Evolutionary conservation across 2,888 invertebrate species (phyloP), one percentile per base, ranked within the genome.

Genomic region (Globia sparganii): DNA sequence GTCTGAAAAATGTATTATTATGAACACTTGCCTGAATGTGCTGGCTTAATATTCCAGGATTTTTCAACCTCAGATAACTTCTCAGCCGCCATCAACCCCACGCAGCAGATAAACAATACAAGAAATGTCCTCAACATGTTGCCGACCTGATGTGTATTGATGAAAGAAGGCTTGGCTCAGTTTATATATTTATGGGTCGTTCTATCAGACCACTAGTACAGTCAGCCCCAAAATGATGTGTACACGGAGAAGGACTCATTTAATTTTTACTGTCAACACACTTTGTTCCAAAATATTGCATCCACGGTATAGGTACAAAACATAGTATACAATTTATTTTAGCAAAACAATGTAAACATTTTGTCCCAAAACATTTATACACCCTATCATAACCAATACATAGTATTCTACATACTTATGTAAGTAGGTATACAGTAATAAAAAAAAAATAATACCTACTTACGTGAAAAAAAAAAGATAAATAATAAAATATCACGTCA

Each of bases 81-180:
- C 25, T 28, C n/a, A 31, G 66, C 46, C 2, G 43, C 72, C 58
- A 11, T 40, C 15, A 68, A n/a, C 15, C 5, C 56, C 4, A 64
- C 28, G 58, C 56, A 68, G 37, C 59, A 66, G 25, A 67, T 21
- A 1, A 46, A n/a, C n/a, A 77, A 31, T 25, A 77, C 31, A 18
- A 77, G 56, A 28, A 53, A 31, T 21, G 21, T 43, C 15, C 43
- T 79, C 21, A 49, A 67, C 61, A 73, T 78, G 43, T 65, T 79
- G 65, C 46, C 53, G 25, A 15, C 31, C 62, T 1, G 25, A 31
- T 21, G 18, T n/a, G 13, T 15, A 62, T 15, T 72, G 49, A 64
- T 9, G 40, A 40, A 58, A 4, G 18, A 34, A 65, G n/a, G n/a
- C n/a, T 40, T 46, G 9, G 2, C 25, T 49, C 21, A 4, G n/a